These are phyloP conservation scores for Thera britannica DNA, from an alignment of 2,888 invertebrate species.

Conservation along the genomic window DNA sequence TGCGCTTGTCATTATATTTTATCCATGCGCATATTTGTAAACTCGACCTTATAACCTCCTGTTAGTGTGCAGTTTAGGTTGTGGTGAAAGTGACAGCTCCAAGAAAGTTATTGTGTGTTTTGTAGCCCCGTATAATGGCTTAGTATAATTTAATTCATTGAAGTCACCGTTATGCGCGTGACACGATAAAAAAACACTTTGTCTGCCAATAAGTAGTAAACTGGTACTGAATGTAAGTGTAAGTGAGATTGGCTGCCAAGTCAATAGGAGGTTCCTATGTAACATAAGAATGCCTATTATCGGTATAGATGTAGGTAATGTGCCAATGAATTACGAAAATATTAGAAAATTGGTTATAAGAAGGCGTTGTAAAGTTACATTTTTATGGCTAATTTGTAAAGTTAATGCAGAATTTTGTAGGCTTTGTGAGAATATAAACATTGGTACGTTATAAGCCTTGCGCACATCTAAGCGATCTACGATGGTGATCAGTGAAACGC, in stretches of 20 bases:
- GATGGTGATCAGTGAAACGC: too few species aligned
- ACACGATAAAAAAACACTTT: constrained; percentile 16
- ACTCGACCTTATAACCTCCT: constrained; percentile 42
- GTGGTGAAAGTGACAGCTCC: constrained; percentile 61
- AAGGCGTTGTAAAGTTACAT: too few species aligned
- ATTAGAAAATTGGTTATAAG: too few species aligned
- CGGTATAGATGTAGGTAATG: background rate
- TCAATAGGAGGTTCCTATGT: background rate
- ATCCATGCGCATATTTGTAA: constrained; percentile 52
- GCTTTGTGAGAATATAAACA: too few species aligned
- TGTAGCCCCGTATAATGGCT: constrained; percentile 44
- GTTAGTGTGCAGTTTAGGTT: constrained; percentile 45
- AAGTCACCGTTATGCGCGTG: constrained; percentile 39
- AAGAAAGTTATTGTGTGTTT: constrained; percentile 70
- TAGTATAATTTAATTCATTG: constrained; percentile 66
- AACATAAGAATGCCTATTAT: constrained; percentile 4
- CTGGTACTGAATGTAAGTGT: constrained; percentile 6
- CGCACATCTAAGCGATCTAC: too few species aligned
- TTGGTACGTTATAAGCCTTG: too few species aligned
- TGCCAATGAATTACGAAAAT: too few species aligned
- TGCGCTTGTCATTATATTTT: constrained; percentile 60
- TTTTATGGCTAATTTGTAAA: too few species aligned
- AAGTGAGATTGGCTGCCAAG: constrained; percentile 8
- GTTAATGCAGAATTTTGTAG: too few species aligned
- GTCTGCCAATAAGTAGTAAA: constrained; percentile 12